Evolutionary conservation across 2,113 vertebrate species (phyloP), one percentile per base, ranked within the genome.

Genomic region (Antechinus flavipes): DNA sequence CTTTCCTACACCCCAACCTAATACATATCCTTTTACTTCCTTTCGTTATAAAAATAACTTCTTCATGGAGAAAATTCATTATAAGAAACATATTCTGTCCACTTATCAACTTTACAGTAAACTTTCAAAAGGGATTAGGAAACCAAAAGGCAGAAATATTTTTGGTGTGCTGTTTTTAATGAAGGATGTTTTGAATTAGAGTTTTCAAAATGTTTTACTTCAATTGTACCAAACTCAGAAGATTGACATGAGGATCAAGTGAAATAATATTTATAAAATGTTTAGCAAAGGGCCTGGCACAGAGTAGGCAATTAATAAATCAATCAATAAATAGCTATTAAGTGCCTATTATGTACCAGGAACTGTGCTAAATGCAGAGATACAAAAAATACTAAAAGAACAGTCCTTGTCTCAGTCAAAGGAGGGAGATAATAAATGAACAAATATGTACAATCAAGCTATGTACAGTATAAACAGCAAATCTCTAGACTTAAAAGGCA

Each of bases 31-130:
- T 19, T 84, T 84, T 42, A 1, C n/a, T 84, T 23, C n/a, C n/a
- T 42, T 84, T 84, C 90, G 27, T 96, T 93, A 93, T 94, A 56
- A 96, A 97, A 98, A 96, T 95, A 95, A 58, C 91, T 96, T 93
- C 92, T 96, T 22, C 92, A 53, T 55, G 93, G 96, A 96, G 92
- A 46, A 92, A 50, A 94, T 94, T 95, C 35, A 92, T 58, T 92
- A 91, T 68, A 68, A n/a, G 89, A 56, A 93, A 93, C 95, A 61
- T 27, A 91, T 61, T 22, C 19, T 46, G 42, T 23, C 22, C 56
- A 89, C 52, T 93, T n/a, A 84, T 91, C 91, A 91, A 24, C 25
- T 76, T 58, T 46, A 52, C 23, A 91, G 95, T 93, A 94, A 49
- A n/a, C 58, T 93, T 91, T 50, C 42, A 22, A 11, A 47, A 93